A percentile compares a stretch with the other conserved stretches of the same genome.
These are phyloP conservation scores for Gandaritis pyraliata DNA, from an alignment of 2,888 invertebrate genomes.

Conservation along the genomic window DNA sequence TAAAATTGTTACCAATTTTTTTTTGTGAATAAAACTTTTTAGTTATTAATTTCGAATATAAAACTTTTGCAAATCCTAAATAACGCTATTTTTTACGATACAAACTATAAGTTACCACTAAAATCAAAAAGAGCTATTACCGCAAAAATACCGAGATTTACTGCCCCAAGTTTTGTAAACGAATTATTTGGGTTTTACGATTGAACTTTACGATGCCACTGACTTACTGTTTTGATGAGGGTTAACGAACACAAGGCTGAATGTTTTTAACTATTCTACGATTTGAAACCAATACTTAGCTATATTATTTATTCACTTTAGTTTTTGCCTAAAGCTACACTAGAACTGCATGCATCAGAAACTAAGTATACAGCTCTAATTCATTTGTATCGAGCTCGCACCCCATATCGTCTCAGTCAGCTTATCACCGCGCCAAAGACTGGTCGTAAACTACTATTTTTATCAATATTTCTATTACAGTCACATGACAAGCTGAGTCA, in stretches of 20 bases:
- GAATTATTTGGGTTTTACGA: constrained; percentile 32
- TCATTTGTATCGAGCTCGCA: no score
- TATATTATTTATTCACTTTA: neutral
- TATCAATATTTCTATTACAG: neutral
- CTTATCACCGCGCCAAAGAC: no score
- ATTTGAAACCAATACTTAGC: neutral
- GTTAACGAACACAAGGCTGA: constrained; percentile 17
- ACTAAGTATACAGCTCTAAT: no score
- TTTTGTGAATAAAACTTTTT: neutral
- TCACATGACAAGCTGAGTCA: constrained; percentile 6
- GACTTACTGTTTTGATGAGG: constrained; percentile 23
- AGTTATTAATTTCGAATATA: neutral
- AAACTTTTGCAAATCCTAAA: neutral
- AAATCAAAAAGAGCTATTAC: constrained; percentile 22
- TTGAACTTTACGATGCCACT: constrained; percentile 27
- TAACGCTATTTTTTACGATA: constrained; percentile 15
- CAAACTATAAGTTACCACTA: constrained; percentile 12
- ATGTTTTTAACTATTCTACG: constrained; percentile 5
- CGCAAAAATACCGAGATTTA: constrained; percentile 22
- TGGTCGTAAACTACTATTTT: neutral
- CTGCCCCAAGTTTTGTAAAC: constrained; percentile 25
- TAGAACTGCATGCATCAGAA: neutral
- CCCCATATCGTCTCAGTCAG: no score
- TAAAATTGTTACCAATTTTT: no score
- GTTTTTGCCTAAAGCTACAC: neutral